These are phyloP conservation scores for Lymantria dispar DNA, from an alignment of 2,888 invertebrate species.

Conservation along the genomic window DNA sequence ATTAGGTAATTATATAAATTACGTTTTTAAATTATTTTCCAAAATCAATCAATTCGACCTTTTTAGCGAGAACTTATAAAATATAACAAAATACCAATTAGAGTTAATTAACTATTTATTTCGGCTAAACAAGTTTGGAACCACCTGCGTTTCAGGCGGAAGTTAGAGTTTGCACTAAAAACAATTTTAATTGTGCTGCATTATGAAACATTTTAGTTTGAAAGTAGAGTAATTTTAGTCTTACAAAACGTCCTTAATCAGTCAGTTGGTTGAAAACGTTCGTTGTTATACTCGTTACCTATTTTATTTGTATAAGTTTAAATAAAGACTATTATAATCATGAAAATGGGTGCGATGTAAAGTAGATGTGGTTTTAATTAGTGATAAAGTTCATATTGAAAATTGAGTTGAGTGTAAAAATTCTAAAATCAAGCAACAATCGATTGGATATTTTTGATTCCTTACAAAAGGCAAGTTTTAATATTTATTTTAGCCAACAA, in stretches of 20 bases:
- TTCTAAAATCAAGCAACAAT: neutral
- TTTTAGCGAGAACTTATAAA: neutral
- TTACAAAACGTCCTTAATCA: constrained; percentile 61
- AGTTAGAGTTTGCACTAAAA: constrained; percentile 33
- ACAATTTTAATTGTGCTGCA: constrained; percentile 32
- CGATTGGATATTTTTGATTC: neutral
- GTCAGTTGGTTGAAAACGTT: constrained; percentile 57
- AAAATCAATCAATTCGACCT: neutral
- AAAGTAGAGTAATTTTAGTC: constrained; percentile 37
- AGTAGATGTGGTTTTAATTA: neutral
- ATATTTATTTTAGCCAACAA: no score
- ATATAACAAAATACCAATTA: constrained; percentile 47
- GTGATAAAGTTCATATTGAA: neutral
- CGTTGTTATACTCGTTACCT: constrained; percentile 39
- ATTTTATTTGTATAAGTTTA: constrained; percentile 30
- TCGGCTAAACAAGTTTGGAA: constrained; percentile 63
- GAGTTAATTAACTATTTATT: constrained; percentile 67
- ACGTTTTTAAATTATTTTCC: neutral
- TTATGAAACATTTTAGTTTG: constrained; percentile 49
- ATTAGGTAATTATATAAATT: neutral
- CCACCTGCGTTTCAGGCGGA: constrained; percentile 53
- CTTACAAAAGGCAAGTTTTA: neutral
- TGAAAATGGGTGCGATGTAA: constrained; percentile 5
- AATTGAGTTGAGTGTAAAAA: neutral
- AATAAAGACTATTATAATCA: constrained; percentile 22